A percentile compares a stretch with the other conserved stretches of the same genome.
phyloP scores from a whole-genome alignment of 2,113 vertebrate species.

The Haemorhous mexicanus region DNA sequence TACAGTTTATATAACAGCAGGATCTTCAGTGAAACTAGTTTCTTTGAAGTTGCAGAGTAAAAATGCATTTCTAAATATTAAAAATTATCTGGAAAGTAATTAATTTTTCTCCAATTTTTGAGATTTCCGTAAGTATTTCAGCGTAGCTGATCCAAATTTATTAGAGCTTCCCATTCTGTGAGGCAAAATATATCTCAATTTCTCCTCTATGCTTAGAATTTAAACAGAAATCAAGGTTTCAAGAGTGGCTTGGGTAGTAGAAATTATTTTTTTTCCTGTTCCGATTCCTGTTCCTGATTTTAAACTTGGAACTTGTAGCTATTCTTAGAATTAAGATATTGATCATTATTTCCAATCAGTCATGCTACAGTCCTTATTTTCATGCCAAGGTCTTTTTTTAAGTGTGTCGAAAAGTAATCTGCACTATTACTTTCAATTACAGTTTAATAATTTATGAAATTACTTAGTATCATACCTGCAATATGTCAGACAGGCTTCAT shows the following conservation, averaged over 20 bases:
- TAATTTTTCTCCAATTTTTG: not conserved
- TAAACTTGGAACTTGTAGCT: not conserved
- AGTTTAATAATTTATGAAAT: constrained; percentile 78
- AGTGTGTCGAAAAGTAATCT: constrained; percentile 61
- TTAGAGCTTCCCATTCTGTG: not conserved
- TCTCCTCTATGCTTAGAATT: not conserved
- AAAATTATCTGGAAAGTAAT: not conserved
- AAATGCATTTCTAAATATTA: not conserved
- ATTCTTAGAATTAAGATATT: constrained; percentile 37
- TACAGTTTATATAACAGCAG: not conserved
- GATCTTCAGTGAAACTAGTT: not conserved
- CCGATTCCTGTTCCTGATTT: constrained; percentile 11
- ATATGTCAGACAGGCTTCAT: constrained; percentile 77
- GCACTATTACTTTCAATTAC: constrained; percentile 76
- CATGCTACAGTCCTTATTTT: constrained; percentile 56
- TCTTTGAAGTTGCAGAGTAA: not conserved
- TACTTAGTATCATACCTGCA: constrained; percentile 74
- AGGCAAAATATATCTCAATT: not conserved
- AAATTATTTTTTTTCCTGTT: not conserved
- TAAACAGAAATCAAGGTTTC: constrained; percentile 8
- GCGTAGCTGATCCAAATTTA: not conserved
- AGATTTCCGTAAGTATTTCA: not conserved
- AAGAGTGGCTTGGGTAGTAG: not conserved
- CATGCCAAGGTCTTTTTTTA: constrained; percentile 53
- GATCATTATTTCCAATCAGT: constrained; percentile 47